These are phyloP conservation scores for Columba janthina DNA, from an alignment of 2,113 vertebrate species.

Conservation along the genomic window DNA sequence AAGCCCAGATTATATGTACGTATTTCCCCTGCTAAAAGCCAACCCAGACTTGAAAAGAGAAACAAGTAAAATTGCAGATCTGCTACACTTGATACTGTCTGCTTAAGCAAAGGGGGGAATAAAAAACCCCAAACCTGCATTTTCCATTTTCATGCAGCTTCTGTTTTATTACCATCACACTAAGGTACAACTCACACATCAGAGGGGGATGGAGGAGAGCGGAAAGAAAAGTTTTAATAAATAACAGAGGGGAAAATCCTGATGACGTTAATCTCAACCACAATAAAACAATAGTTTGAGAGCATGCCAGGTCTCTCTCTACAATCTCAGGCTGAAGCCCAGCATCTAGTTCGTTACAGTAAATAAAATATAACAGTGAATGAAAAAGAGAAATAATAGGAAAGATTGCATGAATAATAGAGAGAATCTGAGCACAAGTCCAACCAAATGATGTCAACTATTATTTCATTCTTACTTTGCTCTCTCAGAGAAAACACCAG, in stretches of 20 bases:
- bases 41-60: not conserved
- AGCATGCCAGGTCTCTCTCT: not conserved
- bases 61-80: not conserved
- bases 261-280: constrained; percentile 34
- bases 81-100: not conserved
- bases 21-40: not conserved
- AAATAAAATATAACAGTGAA: constrained; percentile 58
- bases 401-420: constrained; percentile 44
- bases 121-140: not conserved
- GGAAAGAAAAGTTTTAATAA: constrained; percentile 31
- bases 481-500: constrained; percentile 35
- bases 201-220: not conserved
- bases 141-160: not conserved
- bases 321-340: not conserved
- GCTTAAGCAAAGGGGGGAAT: not conserved
- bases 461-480: constrained; percentile 58
- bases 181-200: constrained; percentile 6
- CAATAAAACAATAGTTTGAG: constrained; percentile 48
- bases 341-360: constrained; percentile 29
- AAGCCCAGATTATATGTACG: not conserved
- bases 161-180: not conserved
- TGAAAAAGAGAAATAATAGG: constrained; percentile 30
- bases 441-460: constrained; percentile 55
- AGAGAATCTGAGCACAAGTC: constrained; percentile 47
- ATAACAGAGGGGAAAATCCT: constrained; percentile 40